Conservation (phyloP, 2,888 invertebrate species). For the Chymomyza caudatula region DNA sequence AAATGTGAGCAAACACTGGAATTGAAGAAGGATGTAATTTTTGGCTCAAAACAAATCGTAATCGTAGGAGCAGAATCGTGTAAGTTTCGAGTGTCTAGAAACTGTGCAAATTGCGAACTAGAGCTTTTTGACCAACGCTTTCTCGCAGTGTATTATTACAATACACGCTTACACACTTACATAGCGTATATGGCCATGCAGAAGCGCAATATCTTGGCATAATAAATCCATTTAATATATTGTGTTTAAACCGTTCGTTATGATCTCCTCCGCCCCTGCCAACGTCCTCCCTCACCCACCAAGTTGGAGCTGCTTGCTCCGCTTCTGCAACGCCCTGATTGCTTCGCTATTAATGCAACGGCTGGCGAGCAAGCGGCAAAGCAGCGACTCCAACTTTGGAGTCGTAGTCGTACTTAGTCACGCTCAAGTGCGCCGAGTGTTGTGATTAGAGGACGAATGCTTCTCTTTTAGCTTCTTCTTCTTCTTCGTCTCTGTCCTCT, state of each 20-base stretch:
- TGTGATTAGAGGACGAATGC: constrained; percentile 29
- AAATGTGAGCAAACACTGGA: no score
- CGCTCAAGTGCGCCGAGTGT: constrained; percentile 46
- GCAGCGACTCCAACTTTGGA: neutral
- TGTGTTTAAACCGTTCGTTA: constrained; percentile 71
- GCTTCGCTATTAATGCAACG: constrained; percentile 69
- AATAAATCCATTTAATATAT: constrained; percentile 72
- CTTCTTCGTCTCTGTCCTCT: no score
- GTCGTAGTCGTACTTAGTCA: constrained; percentile 61
- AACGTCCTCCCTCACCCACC: neutral
- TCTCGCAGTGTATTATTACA: neutral
- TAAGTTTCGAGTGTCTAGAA: no score
- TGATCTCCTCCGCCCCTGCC: constrained; percentile 43
- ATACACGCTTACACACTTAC: neutral
- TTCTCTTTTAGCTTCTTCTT: neutral
- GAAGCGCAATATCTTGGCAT: constrained; percentile 65
- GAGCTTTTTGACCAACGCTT: no score
- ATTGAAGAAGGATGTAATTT: no score
- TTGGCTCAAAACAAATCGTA: no score
- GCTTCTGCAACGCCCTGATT: constrained; percentile 69
- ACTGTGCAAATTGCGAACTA: no score
- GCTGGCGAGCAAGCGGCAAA: constrained; percentile 16
- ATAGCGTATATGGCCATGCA: constrained; percentile 1
- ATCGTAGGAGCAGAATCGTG: no score
- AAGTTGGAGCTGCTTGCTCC: neutral